Evolutionary conservation across 2,888 invertebrate species (phyloP), one percentile per base, ranked within the genome.

Genomic region (Hirudinaria manillensis): DNA sequence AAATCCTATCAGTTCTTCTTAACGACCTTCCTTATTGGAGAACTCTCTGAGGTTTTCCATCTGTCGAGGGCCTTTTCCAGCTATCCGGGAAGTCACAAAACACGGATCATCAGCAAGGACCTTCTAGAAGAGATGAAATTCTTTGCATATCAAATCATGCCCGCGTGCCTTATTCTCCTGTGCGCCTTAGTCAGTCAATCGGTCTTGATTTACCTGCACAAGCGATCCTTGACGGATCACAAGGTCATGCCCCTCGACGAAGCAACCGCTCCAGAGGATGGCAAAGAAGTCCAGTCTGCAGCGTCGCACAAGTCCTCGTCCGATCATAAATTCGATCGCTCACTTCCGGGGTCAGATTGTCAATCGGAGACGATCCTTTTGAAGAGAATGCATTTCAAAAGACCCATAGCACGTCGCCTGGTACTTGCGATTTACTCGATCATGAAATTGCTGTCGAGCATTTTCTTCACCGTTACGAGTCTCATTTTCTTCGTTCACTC

Each of bases 121-220:
- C 6, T 24, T 1, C 24, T 61, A n/a, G 29, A 24, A 61, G 61
- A 61, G n/a, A 27, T 61, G 21, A 29, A 4, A 61, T 27, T 61
- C 24, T 61, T 61, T n/a, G 68, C 68, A 68, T 68, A 68, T 68
- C 68, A 68, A 32, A 36, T 68, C 68, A 36, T 36, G n/a, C 68
- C 68, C 6, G 68, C 68, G 34, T 68, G 68, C 68, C 68, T 68
- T 68, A 68, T 68, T 68, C 32, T 68, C 36, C 32, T 68, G 21
- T 34, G 68, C 68, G 68, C 68, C 68, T 68, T 68, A 34, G 32
- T n/a, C 32, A 32, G n/a, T 10, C 68, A 68, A 10, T 34, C 68
- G 29, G n/a, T 68, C 2, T 34, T 36, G 27, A 10, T 34, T 68
- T 68, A 68, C 36, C 32, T 68, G 7, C 3, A 34, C 36, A n/a